Evolutionary conservation across 2,888 invertebrate genomes (phyloP).

Genomic region (Cryptocephalus moraei): DNA sequence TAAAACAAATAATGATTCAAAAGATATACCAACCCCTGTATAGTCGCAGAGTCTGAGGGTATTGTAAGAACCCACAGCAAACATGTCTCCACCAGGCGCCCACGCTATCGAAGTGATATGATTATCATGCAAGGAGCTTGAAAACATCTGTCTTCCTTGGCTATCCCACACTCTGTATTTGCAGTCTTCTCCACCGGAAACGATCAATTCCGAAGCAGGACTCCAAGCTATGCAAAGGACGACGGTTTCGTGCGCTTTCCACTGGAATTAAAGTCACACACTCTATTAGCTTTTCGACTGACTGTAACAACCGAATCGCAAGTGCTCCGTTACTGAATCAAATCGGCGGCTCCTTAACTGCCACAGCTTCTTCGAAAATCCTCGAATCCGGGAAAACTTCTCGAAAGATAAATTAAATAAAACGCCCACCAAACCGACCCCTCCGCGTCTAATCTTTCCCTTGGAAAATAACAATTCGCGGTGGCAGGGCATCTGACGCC

Average conservation of each 20-base stretch:
- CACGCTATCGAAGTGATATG: slow-evolving; percentile 87
- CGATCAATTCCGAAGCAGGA: slow-evolving; percentile 77
- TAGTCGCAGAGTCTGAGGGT: slow-evolving; percentile 86
- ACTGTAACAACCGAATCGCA: too few relatives aligned
- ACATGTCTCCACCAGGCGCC: slow-evolving; percentile 83
- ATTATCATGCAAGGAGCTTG: slow-evolving; percentile 75
- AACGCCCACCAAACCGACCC: too few relatives aligned
- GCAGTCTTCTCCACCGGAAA: slow-evolving; percentile 95
- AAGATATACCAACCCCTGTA: slow-evolving; percentile 62
- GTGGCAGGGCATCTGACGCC: background rate
- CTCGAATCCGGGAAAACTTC: too few relatives aligned
- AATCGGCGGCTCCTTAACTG: too few relatives aligned
- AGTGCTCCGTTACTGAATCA: too few relatives aligned
- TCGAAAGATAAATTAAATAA: too few relatives aligned
- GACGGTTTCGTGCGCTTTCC: slow-evolving; percentile 94
- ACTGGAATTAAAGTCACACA: slow-evolving; percentile 45
- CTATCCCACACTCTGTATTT: slow-evolving; percentile 78
- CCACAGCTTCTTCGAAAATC: too few relatives aligned
- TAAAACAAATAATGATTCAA: too few relatives aligned
- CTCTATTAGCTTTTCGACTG: too few relatives aligned
- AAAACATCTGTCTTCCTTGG: slow-evolving; percentile 79
- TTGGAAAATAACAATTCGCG: background rate
- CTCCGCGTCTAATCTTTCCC: too few relatives aligned
- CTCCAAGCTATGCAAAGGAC: slow-evolving; percentile 94
- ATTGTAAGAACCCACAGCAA: slow-evolving; percentile 89